Conservation (phyloP, 2,888 invertebrate genomes). For the Disparrhopalites patrizii region DNA sequence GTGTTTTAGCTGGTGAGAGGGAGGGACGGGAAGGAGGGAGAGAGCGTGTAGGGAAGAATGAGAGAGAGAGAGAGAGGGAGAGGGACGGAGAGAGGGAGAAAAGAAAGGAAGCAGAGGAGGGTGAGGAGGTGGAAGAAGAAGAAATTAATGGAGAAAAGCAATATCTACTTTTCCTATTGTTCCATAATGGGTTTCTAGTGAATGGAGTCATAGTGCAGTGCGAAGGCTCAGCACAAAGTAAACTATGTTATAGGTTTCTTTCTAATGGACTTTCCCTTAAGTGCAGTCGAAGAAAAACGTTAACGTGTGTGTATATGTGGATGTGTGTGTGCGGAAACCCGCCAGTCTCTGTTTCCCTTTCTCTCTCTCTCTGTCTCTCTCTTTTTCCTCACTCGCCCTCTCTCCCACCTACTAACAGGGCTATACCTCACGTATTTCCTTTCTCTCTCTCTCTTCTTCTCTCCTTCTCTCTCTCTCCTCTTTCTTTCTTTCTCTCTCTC, state of each 20-base stretch:
- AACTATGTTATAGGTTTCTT: constrained; percentile 47
- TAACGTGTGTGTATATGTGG: no score
- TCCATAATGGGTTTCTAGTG: constrained; percentile 46
- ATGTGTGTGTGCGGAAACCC: no score
- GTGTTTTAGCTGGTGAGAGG: background rate
- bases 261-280: constrained; percentile 48
- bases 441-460: constrained; percentile 13
- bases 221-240: constrained; percentile 40
- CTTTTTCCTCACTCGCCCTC: background rate
- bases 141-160: constrained; percentile 47
- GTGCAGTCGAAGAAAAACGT: constrained; percentile 34
- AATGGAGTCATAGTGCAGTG: constrained; percentile 35
- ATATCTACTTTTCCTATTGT: constrained; percentile 48
- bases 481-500: constrained; percentile 21
- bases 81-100: background rate
- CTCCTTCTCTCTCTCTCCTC: background rate
- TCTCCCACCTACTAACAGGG: constrained; percentile 17
- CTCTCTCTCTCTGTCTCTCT: constrained; percentile 1
- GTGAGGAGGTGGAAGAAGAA: constrained; percentile 22
- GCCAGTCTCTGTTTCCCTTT: constrained; percentile 9
- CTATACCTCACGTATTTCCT: background rate
- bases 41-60: background rate
- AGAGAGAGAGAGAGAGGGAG: background rate
- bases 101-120: background rate
- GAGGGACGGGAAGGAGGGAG: background rate